A percentile compares a stretch with the other conserved stretches of the same genome.
phyloP scores from a whole-genome alignment of 2,888 invertebrate genomes.

The Clostera curtula region DNA sequence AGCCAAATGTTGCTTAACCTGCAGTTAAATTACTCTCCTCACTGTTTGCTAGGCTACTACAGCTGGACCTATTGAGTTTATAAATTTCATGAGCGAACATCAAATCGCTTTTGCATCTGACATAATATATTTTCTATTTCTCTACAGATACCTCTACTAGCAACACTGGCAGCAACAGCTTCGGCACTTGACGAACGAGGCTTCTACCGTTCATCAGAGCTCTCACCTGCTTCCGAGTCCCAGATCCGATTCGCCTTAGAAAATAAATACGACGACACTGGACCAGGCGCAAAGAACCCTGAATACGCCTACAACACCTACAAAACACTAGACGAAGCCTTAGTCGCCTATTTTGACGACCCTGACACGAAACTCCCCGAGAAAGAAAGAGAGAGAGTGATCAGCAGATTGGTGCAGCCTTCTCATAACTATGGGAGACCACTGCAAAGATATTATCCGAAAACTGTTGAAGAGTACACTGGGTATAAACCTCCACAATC shows the following conservation, averaged over 20 bases:
- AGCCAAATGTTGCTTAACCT: too few species aligned
- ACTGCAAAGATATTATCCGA: conserved; percentile 22
- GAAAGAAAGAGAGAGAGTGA: conserved; percentile 36
- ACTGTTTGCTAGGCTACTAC: too few species aligned
- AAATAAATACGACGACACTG: conserved; percentile 64
- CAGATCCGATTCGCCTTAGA: conserved; percentile 60
- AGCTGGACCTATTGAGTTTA: too few species aligned
- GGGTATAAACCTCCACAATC: conserved; percentile 16
- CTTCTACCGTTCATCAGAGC: conserved; percentile 3
- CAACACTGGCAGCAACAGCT: conserved; percentile 22
- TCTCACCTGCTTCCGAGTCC: conserved; percentile 48
- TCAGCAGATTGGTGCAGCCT: conserved; percentile 25
- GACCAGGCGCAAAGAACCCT: conserved; percentile 50
- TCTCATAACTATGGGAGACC: conserved; percentile 4
- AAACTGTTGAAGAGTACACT: conserved; percentile 33
- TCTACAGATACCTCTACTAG: conserved; percentile 32
- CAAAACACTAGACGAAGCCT: conserved; percentile 48
- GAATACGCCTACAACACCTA: conserved; percentile 53
- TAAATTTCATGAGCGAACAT: too few species aligned
- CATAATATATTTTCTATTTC: conserved; percentile 3
- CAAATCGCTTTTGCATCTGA: not conserved
- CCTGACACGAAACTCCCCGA: conserved; percentile 58
- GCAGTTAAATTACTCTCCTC: too few species aligned
- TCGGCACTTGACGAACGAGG: conserved; percentile 10
- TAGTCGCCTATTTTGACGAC: conserved; percentile 49